Evolutionary conservation across 2,113 vertebrate species (phyloP).

Genomic region (Saccopteryx bilineata): DNA sequence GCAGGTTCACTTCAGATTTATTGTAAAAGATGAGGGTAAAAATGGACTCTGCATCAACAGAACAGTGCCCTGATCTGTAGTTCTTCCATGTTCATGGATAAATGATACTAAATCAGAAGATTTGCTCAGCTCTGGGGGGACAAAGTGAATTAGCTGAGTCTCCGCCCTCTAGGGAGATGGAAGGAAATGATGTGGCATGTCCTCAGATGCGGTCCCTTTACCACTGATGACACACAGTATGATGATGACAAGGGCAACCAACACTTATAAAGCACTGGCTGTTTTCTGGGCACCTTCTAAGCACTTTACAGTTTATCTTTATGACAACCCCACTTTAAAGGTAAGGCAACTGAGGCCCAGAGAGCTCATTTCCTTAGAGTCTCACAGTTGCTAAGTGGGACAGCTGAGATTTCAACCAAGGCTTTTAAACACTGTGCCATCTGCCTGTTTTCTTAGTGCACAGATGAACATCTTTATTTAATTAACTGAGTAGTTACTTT

Average conservation of each 20-base stretch:
- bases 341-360: background rate
- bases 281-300: background rate
- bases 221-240: background rate
- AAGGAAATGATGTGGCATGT: background rate
- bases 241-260: background rate
- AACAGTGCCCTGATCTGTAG: background rate
- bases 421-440: background rate
- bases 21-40: background rate
- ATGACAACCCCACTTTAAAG: background rate
- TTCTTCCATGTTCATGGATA: background rate
- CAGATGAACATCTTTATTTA: background rate
- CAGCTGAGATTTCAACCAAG: background rate
- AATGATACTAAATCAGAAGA: background rate
- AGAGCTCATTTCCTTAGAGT: background rate
- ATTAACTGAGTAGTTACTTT: background rate
- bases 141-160: background rate
- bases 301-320: background rate
- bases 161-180: background rate
- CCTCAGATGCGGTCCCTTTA: background rate
- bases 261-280: background rate
- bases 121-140: background rate
- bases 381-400: background rate
- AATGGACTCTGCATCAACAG: background rate
- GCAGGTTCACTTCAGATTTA: background rate
- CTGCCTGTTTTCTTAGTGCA: background rate